Evolutionary conservation across 2,888 invertebrate species (phyloP).

Genomic region (Chalcis sispes): DNA sequence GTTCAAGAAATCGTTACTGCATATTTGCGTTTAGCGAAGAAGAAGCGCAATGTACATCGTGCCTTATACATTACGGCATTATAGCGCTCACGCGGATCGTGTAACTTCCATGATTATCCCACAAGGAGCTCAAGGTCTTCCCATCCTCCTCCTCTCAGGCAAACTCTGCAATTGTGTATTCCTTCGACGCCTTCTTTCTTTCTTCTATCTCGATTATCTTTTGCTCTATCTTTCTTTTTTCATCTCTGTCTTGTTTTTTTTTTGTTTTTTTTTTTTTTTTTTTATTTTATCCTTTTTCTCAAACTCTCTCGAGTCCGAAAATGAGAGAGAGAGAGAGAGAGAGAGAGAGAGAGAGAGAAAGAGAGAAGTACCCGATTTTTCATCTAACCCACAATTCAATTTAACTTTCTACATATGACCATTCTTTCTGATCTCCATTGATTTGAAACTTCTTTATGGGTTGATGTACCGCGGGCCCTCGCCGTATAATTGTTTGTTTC

Average conservation of each 20-base stretch:
- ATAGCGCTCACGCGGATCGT: slow-evolving; percentile 71
- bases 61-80: slow-evolving; percentile 71
- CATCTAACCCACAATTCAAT: slow-evolving; percentile 42
- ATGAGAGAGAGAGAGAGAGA: neutral
- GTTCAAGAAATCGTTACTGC: slow-evolving; percentile 40
- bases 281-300: neutral
- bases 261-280: slow-evolving; percentile 4
- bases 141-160: slow-evolving; percentile 62
- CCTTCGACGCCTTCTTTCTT: slow-evolving; percentile 24
- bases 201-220: slow-evolving; percentile 22
- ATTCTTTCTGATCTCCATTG: slow-evolving; percentile 15
- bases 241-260: neutral
- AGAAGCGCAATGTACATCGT: slow-evolving; percentile 68
- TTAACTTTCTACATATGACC: slow-evolving; percentile 34
- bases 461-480: neutral
- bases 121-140: slow-evolving; percentile 75
- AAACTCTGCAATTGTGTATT: slow-evolving; percentile 65
- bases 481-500: slow-evolving; percentile 8
- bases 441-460: slow-evolving; percentile 26
- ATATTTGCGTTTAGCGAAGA: slow-evolving; percentile 46
- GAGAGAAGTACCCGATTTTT: slow-evolving; percentile 34
- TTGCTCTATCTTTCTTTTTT: neutral
- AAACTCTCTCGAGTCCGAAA: neutral
- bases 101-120: slow-evolving; percentile 73
- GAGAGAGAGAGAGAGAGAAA: too few relatives aligned